Evolutionary conservation across 2,888 invertebrate genomes (phyloP).

Genomic region (Cheilosia soror): DNA sequence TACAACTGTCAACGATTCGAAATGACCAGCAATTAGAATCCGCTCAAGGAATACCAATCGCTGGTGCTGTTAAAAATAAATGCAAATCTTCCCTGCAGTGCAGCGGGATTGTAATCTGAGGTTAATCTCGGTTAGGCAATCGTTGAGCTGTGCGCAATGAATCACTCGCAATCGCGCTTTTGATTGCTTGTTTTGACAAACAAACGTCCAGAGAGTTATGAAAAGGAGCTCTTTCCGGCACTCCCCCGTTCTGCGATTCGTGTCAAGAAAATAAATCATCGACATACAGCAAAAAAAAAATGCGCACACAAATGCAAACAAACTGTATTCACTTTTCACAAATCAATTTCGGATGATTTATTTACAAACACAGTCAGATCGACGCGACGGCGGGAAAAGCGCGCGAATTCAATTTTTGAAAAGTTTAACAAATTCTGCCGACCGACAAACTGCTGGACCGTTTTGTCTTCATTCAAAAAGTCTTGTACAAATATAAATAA

Average conservation of each 20-base stretch:
- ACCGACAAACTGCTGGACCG: constrained; percentile 30
- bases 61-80: constrained; percentile 38
- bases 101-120: constrained; percentile 42
- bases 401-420: constrained; percentile 20
- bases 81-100: constrained; percentile 40
- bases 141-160: constrained; percentile 46
- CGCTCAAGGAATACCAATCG: constrained; percentile 41
- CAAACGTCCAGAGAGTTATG: constrained; percentile 50
- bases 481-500: constrained; percentile 57
- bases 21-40: constrained; percentile 51
- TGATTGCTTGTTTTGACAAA: constrained; percentile 61
- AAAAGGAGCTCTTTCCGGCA: constrained; percentile 53
- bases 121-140: constrained; percentile 46
- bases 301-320: not conserved
- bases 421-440: constrained; percentile 31
- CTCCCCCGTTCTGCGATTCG: constrained; percentile 27
- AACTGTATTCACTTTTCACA: constrained; percentile 33
- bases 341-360: constrained; percentile 73
- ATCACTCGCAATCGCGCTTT: constrained; percentile 56
- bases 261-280: constrained; percentile 70
- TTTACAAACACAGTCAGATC: constrained; percentile 62
- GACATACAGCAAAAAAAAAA: not conserved
- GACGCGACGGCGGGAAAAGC: constrained; percentile 20
- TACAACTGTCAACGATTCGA: constrained; percentile 63
- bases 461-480: constrained; percentile 69